Evolutionary conservation across 2,888 invertebrate species (phyloP), one percentile per base, ranked within the genome.

Genomic region (Ferrisia virgata): DNA sequence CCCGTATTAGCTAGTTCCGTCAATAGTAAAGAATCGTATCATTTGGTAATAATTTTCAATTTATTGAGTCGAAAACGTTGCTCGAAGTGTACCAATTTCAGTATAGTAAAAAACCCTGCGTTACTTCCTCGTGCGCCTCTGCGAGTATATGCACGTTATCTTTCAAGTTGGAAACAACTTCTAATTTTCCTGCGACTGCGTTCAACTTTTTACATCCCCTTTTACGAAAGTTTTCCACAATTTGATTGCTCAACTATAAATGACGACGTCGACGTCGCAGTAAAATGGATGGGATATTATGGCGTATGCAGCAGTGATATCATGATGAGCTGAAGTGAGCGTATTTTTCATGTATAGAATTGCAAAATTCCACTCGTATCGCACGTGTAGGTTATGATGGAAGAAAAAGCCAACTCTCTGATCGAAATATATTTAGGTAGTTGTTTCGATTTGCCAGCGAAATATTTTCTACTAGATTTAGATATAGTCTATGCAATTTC

Each of bases 161-260:
- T 53, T 64, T 64, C 64, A 13, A 64, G 28, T 64, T 64, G 15
- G 13, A 15, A 64, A 64, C 64, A 64, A 64, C 64, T 64, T 64
- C 13, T 64, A 64, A 64, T 64, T 64, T 64, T 64, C 13, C 64
- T 64, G 64, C 64, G 64, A 64, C 64, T 64, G 64, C 64, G 64
- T 64, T 64, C 8, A 64, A 64, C 64, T 64, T 64, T 64, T 28
- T 28, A 64, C 28, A 53, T 53, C 53, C 53, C 53, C 53, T 53
- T 53, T 53, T 53, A 9, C 53, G 5, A 53, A 53, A 53, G n/a
- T 47, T 58, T 58, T 58, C 25, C 25, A 25, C 58, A 28, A 15
- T 64, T 58, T 58, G 25, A 58, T 58, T 15, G 64, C 64, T 28
- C 11, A 2, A 13, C 28, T 28, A 25, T 25, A 18, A 13, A 6